These are phyloP conservation scores for Dendroctonus ponderosae DNA, from an alignment of 1,140 invertebrate species.

Conservation along the genomic window DNA sequence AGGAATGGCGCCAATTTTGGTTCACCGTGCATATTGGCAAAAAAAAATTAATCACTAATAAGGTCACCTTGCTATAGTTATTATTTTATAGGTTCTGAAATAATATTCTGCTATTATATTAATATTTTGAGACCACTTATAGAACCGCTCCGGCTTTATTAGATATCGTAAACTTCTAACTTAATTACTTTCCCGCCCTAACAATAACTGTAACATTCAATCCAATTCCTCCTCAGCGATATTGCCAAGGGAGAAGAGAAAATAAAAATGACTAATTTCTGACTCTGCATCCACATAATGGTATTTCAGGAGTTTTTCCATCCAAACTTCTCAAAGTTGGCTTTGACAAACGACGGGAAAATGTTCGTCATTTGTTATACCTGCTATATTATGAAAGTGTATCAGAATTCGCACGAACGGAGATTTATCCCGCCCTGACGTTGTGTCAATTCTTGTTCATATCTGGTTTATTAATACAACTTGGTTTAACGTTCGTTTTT, in stretches of 20 bases:
- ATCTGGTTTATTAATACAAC: conserved; percentile 12
- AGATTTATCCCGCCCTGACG: conserved; percentile 9
- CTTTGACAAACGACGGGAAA: conserved; percentile 25
- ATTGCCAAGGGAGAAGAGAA: conserved; percentile 13
- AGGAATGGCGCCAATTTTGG: no score
- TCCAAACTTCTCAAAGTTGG: conserved; percentile 20
- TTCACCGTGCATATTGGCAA: no score
- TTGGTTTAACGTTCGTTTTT: no score
- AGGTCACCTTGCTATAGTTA: no score
- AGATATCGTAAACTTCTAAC: conserved; percentile 5
- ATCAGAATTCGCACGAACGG: conserved; percentile 23
- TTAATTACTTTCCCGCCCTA: conserved; percentile 7
- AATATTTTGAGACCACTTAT: background rate
- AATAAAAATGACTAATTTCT: conserved; percentile 28
- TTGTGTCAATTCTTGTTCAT: conserved; percentile 10
- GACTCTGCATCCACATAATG: conserved; percentile 22
- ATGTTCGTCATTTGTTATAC: conserved; percentile 21
- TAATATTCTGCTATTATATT: no score
- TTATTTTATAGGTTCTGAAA: no score
- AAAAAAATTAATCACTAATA: no score
- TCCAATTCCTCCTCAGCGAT: conserved; percentile 7
- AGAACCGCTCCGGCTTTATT: conserved; percentile 1
- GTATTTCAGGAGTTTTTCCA: conserved; percentile 21
- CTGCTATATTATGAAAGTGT: conserved; percentile 13
- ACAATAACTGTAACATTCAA: conserved; percentile 11